Evolutionary conservation across 2,113 vertebrate genomes (phyloP).

Genomic region (Notiomystis cincta): DNA sequence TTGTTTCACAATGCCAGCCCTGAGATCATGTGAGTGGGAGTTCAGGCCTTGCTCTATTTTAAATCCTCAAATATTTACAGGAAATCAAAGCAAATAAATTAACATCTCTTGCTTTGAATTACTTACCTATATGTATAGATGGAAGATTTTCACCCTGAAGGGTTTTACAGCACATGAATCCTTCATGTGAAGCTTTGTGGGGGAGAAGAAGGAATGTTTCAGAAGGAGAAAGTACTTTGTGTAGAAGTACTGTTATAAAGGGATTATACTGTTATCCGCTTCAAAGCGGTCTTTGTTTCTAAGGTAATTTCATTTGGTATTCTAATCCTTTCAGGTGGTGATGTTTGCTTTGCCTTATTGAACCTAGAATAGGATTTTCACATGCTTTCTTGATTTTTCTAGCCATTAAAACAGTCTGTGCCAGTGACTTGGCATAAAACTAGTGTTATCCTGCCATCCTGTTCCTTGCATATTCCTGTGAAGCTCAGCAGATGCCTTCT

Average conservation of each 20-base stretch:
- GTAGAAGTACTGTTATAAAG: not conserved
- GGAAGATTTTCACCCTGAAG: not conserved
- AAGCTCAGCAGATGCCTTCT: not conserved
- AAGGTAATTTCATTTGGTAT: not conserved
- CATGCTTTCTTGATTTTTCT: not conserved
- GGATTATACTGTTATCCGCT: not conserved
- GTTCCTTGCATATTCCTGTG: not conserved
- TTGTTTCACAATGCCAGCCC: not conserved
- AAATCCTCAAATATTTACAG: not conserved
- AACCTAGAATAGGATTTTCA: not conserved
- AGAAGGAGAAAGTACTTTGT: not conserved
- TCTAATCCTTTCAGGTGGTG: slow-evolving; percentile 12
- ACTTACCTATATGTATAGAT: not conserved
- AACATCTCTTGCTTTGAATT: not conserved
- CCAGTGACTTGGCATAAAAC: not conserved
- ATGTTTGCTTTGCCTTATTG: slow-evolving; percentile 5
- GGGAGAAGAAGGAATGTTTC: not conserved
- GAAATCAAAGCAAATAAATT: not conserved
- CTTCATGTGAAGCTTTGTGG: not conserved
- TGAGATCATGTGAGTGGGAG: not conserved
- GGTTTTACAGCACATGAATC: not conserved
- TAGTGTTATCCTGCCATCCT: not conserved
- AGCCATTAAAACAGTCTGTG: not conserved
- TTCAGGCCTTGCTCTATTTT: not conserved
- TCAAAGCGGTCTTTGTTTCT: slow-evolving; percentile 23